Conservation (phyloP, 2,113 vertebrate genomes). For the Nyctibius bracteatus region DNA sequence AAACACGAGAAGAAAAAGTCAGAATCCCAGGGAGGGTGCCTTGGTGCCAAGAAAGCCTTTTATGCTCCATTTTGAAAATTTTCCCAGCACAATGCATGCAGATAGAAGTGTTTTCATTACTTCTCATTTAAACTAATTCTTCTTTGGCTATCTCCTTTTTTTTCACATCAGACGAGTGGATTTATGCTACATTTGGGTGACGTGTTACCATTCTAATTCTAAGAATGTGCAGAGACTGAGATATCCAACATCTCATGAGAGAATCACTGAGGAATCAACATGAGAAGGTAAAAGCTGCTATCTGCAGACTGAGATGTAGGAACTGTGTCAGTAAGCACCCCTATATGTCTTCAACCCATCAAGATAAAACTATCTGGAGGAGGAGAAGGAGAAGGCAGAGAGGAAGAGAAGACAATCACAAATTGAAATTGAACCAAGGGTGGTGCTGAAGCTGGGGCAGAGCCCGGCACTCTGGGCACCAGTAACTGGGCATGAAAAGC, state of each 20-base stretch:
- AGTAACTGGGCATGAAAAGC: not conserved
- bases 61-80: not conserved
- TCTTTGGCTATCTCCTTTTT: not conserved
- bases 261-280: not conserved
- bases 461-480: fast-evolving
- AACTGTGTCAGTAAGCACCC: not conserved
- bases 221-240: not conserved
- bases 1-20: not conserved
- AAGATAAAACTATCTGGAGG: not conserved
- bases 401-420: not conserved
- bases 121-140: not conserved
- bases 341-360: not conserved
- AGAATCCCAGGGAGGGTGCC: not conserved
- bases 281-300: not conserved
- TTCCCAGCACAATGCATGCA: not conserved
- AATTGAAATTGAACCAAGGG: not conserved
- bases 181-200: not conserved
- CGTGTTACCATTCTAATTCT: not conserved
- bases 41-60: not conserved
- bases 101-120: not conserved
- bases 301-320: not conserved
- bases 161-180: not conserved
- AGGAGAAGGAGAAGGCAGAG: not conserved
- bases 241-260: not conserved
- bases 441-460: not conserved